Conservation (phyloP, 2,888 invertebrate species). For the Bombylius discolor region DNA sequence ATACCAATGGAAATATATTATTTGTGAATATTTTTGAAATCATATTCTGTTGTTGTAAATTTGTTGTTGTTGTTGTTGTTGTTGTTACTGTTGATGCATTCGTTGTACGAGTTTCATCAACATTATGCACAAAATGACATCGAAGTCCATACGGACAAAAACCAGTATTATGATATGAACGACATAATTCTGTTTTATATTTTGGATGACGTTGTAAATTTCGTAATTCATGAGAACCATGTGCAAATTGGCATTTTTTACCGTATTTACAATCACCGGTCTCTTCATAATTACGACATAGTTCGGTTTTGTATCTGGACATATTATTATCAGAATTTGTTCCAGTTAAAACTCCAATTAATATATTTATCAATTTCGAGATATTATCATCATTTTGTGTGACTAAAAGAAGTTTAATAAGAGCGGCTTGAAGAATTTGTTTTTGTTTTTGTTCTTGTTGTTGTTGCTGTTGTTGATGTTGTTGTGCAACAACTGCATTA, state of each 20-base stretch:
- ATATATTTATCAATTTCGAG: slow-evolving; percentile 9
- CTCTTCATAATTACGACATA: slow-evolving; percentile 87
- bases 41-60: too few species aligned
- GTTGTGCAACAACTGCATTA: slow-evolving; percentile 9
- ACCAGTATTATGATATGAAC: slow-evolving; percentile 83
- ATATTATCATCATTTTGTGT: slow-evolving; percentile 28
- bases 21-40: too few species aligned
- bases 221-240: slow-evolving; percentile 76
- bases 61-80: neutral
- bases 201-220: slow-evolving; percentile 86
- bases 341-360: slow-evolving; percentile 11
- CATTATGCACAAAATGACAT: slow-evolving; percentile 91
- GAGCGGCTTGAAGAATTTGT: slow-evolving; percentile 13
- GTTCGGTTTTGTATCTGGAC: slow-evolving; percentile 84
- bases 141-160: slow-evolving; percentile 92
- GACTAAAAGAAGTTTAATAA: slow-evolving; percentile 23
- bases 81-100: neutral
- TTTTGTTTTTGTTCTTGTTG: slow-evolving; percentile 12
- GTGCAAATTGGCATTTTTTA: slow-evolving; percentile 94
- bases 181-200: slow-evolving; percentile 87
- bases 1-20: too few species aligned
- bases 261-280: slow-evolving; percentile 91
- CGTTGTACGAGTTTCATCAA: slow-evolving; percentile 51
- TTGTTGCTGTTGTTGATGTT: slow-evolving; percentile 13
- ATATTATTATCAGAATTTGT: slow-evolving; percentile 44